Conservation (phyloP, 53 echinoderm and acorn worm species). For the Patiria pectinifera region DNA sequence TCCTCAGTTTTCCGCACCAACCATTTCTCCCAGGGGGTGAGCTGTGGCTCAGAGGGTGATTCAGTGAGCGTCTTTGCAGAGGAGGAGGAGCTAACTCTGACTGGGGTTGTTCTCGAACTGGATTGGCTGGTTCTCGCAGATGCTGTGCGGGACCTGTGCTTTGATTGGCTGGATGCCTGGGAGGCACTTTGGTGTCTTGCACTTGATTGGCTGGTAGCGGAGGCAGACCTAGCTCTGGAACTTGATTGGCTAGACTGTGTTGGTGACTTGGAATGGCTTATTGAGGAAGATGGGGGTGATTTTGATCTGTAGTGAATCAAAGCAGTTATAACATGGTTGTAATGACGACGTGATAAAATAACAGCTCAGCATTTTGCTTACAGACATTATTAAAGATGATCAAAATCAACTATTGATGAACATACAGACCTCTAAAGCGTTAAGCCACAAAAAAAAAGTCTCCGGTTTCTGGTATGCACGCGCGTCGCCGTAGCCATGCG, state of each 20-base stretch:
- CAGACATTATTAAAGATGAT: no score
- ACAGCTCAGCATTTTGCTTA: not conserved
- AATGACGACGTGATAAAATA: not conserved
- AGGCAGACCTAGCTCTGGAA: slow-evolving; percentile 39
- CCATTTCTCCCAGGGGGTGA: slow-evolving; percentile 82
- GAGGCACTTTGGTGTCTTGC: slow-evolving; percentile 17
- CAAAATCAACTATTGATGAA: no score
- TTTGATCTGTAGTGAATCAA: slow-evolving; percentile 24
- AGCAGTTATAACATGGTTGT: not conserved
- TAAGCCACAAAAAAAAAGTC: no score
- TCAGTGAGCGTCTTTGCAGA: slow-evolving; percentile 37
- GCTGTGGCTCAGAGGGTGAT: slow-evolving; percentile 34
- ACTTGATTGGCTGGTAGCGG: slow-evolving; percentile 41
- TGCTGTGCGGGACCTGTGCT: slow-evolving; percentile 42
- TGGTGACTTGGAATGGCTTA: slow-evolving; percentile 29
- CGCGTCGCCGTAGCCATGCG: no score
- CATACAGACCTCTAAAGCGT: no score
- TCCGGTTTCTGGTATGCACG: no score
- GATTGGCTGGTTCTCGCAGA: slow-evolving; percentile 36
- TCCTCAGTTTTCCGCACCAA: slow-evolving; percentile 73
- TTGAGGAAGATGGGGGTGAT: slow-evolving; percentile 45
- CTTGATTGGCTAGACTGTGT: slow-evolving; percentile 11
- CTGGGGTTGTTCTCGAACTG: slow-evolving; percentile 36
- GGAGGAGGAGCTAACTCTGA: slow-evolving; percentile 35
- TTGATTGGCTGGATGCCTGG: slow-evolving; percentile 33